These are phyloP conservation scores for Propithecus coquereli DNA, from an alignment of 2,113 vertebrate species.

Conservation along the genomic window DNA sequence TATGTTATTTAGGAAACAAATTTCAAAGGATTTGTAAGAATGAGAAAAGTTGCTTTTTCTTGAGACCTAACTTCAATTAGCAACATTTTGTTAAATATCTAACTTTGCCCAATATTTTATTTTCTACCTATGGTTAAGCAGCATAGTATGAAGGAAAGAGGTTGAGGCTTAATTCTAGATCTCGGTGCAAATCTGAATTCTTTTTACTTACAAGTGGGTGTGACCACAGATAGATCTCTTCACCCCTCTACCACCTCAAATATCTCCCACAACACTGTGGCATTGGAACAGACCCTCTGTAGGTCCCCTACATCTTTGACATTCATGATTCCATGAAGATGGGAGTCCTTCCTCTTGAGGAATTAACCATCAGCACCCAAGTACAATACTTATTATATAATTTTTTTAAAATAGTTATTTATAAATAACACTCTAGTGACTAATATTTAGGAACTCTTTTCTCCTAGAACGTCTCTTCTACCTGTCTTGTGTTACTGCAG, in stretches of 20 bases:
- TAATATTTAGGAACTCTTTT: background rate
- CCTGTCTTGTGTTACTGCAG: background rate
- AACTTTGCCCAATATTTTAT: background rate
- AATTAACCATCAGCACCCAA: background rate
- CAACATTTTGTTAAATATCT: background rate
- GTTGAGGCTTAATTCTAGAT: background rate
- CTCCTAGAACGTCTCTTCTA: background rate
- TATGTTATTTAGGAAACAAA: background rate
- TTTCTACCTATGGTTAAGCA: background rate
- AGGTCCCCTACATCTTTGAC: background rate
- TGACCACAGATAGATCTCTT: background rate
- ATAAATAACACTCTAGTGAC: background rate
- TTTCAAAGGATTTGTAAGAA: background rate
- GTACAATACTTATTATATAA: background rate
- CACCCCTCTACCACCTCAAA: background rate
- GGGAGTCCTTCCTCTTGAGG: background rate
- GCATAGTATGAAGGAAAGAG: background rate
- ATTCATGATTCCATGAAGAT: background rate
- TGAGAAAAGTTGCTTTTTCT: background rate
- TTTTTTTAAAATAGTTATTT: background rate
- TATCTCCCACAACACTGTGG: background rate
- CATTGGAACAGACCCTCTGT: background rate
- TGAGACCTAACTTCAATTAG: background rate
- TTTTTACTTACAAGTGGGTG: background rate
- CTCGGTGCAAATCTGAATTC: background rate